Evolutionary conservation across 2,888 invertebrate genomes (phyloP), one percentile per base, ranked within the genome.

Genomic region (Hirtodrosophila alboralis): DNA sequence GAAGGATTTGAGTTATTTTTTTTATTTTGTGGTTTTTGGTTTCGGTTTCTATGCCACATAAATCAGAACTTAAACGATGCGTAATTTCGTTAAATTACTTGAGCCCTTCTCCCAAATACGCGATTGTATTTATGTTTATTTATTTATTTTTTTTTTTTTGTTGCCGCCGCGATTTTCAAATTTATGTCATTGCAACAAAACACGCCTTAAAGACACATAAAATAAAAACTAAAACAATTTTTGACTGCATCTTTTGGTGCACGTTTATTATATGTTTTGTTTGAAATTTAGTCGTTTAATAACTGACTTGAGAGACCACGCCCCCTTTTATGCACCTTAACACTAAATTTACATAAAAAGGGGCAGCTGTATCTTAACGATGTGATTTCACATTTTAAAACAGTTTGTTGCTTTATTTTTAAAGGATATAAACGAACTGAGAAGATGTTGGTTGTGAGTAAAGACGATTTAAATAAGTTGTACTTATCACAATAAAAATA

Each of bases 31-130:
- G 28, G 45, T 54, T 52, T 57, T 57, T 23, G 60, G 66, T 56
- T 57, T 62, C 47, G 34, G 44, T 69, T 68, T 66, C 67, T 43
- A 65, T 68, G 76, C 76, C 68, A 78, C 80, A 88, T 89, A 88
- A 88, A 89, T 89, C 89, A 89, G 75, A 81, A 71, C 69, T 77
- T 81, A 84, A 88, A 88, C 86, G 89, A 88, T 75, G 85, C 88
- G 73, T 89, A 71, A 77, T 78, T 80, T 79, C 64, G 79, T 78
- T 84, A 80, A 85, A 80, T 83, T 75, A 79, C 85, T 71, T 49
- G n/a, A 66, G 58, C 48, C 57, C 63, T 44, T 8, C 61, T 58
- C 51, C 58, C 51, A 43, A 36, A 41, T 40, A 28, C 43, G 8
- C 47, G 44, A 33, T 54, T 44, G 18, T 59, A 53, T 67, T 60